Evolutionary conservation across 2,797 vertebrate genomes (phyloP).

Genomic region (Anniella stebbinsi): DNA sequence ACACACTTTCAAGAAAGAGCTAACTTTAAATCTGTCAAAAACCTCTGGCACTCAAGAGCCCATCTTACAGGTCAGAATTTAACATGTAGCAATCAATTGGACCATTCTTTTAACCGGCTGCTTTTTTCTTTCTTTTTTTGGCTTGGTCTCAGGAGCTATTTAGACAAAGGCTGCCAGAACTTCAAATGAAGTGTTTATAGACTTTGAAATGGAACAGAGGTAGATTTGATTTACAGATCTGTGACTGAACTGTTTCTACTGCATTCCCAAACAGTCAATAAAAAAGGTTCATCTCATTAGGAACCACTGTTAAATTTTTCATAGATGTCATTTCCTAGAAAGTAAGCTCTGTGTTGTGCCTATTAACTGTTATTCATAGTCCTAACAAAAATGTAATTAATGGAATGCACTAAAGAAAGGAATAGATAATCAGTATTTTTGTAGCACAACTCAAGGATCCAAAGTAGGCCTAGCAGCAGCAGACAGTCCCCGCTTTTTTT

Average conservation of each 20-base stretch:
- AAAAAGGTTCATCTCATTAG: slow-evolving; percentile 17
- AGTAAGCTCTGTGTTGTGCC: slow-evolving; percentile 2
- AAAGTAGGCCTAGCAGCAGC: background rate
- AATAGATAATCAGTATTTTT: background rate
- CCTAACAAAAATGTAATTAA: background rate
- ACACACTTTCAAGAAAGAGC: slow-evolving; percentile 12
- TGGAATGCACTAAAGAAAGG: background rate
- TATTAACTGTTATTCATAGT: slow-evolving; percentile 2
- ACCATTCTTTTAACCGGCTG: slow-evolving; percentile 30
- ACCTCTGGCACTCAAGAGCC: slow-evolving; percentile 21
- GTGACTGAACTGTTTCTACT: background rate
- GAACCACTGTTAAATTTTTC: slow-evolving; percentile 23
- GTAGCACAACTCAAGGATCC: background rate
- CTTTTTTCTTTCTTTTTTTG: slow-evolving; percentile 43
- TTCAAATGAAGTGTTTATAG: slow-evolving; percentile 37
- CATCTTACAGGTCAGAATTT: slow-evolving; percentile 25
- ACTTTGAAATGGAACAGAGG: slow-evolving; percentile 40
- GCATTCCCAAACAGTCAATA: slow-evolving; percentile 1
- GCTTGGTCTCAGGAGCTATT: slow-evolving; percentile 30
- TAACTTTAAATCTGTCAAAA: slow-evolving; percentile 54
- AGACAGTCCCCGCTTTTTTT: background rate
- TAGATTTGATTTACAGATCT: background rate
- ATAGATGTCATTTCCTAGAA: slow-evolving; percentile 9
- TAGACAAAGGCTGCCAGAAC: slow-evolving; percentile 23
- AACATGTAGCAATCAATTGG: slow-evolving; percentile 52